Evolutionary conservation across 2,888 invertebrate species (phyloP).

Genomic region (Tiliacea aurago): DNA sequence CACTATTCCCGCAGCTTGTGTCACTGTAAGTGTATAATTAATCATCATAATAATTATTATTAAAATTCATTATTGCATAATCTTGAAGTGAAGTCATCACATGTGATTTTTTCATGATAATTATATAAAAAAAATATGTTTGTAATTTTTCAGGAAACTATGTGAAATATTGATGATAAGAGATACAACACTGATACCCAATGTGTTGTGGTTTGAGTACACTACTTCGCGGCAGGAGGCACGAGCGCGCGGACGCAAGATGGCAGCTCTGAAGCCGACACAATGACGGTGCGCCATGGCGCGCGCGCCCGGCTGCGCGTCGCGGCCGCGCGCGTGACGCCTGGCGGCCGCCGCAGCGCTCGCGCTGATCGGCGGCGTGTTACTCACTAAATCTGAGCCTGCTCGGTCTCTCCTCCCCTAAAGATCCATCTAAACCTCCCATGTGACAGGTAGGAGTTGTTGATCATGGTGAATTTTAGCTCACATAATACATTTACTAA

Average conservation of each 20-base stretch:
- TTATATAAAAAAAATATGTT: neutral
- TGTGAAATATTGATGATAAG: constrained; percentile 96
- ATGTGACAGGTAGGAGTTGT: constrained; percentile 15
- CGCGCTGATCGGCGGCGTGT: constrained; percentile 80
- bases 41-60: neutral
- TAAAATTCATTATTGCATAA: neutral
- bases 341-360: constrained; percentile 82
- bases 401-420: constrained; percentile 71
- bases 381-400: constrained; percentile 74
- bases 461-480: constrained; percentile 47
- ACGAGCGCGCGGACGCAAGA: constrained; percentile 94
- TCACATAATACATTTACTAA: constrained; percentile 38
- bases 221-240: constrained; percentile 96
- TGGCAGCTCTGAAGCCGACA: constrained; percentile 94
- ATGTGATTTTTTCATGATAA: neutral
- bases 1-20: constrained; percentile 95
- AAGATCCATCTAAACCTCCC: constrained; percentile 33
- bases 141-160: constrained; percentile 92
- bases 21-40: constrained; percentile 92
- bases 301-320: constrained; percentile 76
- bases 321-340: constrained; percentile 88
- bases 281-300: constrained; percentile 93
- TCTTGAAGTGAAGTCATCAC: neutral
- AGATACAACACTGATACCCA: constrained; percentile 97
- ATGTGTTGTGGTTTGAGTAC: constrained; percentile 98